phyloP scores from a whole-genome alignment of 2,113 vertebrate genomes.

The Hippolais icterina region DNA sequence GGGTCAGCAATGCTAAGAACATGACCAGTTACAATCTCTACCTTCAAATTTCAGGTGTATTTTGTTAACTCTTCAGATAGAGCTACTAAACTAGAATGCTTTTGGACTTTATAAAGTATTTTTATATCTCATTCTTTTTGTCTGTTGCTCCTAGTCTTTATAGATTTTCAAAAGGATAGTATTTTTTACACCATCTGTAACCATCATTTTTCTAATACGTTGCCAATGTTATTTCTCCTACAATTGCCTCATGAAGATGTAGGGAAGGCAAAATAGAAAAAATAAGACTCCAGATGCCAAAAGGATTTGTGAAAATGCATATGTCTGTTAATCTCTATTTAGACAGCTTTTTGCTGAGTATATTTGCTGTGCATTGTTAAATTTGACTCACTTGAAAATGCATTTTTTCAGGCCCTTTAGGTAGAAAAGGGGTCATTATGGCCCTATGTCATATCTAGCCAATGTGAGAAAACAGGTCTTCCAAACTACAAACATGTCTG shows the following conservation, averaged over 20 bases:
- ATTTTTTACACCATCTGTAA: slow-evolving; percentile 31
- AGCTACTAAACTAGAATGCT: not conserved
- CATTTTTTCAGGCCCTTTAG: not conserved
- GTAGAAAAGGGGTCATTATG: not conserved
- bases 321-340: not conserved
- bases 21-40: not conserved
- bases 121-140: not conserved
- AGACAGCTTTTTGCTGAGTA: not conserved
- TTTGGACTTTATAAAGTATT: not conserved
- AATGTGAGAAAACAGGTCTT: not conserved
- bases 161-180: not conserved
- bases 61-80: not conserved
- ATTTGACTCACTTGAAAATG: not conserved
- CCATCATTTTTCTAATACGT: not conserved
- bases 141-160: not conserved
- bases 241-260: not conserved
- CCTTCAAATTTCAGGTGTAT: not conserved
- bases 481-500: not conserved
- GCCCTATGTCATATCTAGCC: not conserved
- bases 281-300: slow-evolving; percentile 2
- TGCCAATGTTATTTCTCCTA: not conserved
- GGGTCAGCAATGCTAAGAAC: not conserved
- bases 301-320: not conserved
- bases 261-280: not conserved
- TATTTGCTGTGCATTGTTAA: not conserved